Conservation (phyloP, 2,888 invertebrate genomes). For the Athalia circularis region DNA sequence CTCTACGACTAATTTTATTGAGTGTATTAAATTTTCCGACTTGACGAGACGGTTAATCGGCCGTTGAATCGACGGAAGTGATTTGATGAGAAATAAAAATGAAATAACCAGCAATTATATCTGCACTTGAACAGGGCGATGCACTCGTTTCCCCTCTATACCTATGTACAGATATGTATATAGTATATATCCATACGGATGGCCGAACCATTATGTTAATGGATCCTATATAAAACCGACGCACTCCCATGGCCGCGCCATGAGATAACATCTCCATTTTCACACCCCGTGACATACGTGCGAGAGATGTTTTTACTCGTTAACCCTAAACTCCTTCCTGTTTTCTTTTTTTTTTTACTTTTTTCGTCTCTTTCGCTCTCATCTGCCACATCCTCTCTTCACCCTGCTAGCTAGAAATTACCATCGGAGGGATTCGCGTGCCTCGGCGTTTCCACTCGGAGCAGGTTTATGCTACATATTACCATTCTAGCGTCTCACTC, state of each 20-base stretch:
- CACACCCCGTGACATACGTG: neutral
- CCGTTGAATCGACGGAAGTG: too few relatives aligned
- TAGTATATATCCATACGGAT: neutral
- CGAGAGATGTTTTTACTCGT: neutral
- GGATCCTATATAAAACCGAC: conserved; percentile 24
- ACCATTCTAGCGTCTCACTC: neutral
- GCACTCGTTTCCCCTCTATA: conserved; percentile 8
- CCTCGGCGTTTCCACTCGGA: too few relatives aligned
- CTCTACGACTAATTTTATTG: too few relatives aligned
- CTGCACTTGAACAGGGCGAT: conserved; percentile 30
- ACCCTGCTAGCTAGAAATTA: too few relatives aligned
- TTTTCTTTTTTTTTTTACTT: neutral
- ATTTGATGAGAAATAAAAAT: neutral
- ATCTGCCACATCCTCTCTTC: too few relatives aligned
- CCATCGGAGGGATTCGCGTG: too few relatives aligned
- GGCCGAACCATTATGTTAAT: conserved; percentile 34
- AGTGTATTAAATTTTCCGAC: too few relatives aligned
- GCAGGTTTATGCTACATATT: too few relatives aligned
- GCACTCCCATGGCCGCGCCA: conserved; percentile 23
- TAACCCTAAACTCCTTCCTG: neutral
- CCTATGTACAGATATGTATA: too few relatives aligned
- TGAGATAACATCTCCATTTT: conserved; percentile 33
- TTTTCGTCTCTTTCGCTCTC: too few relatives aligned
- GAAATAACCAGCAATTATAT: conserved; percentile 30
- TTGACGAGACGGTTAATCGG: too few relatives aligned